These are phyloP conservation scores for Pandion haliaetus DNA, from an alignment of 2,113 vertebrate genomes.

Conservation along the genomic window DNA sequence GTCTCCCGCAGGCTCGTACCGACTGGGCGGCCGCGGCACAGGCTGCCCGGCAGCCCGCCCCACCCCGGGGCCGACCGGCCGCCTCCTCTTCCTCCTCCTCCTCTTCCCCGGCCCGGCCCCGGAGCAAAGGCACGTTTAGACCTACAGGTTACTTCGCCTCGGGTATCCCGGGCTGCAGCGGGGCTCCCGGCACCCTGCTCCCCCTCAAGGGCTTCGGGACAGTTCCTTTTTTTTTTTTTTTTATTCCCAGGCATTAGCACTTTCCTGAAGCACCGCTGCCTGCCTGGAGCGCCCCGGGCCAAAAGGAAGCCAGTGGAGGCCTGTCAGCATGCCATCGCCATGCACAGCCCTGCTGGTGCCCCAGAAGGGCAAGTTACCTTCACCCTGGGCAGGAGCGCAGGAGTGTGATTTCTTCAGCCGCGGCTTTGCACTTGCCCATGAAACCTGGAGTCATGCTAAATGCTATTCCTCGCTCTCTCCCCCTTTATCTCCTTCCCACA, in stretches of 20 bases:
- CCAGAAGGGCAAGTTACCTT: neutral
- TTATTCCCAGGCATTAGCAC: neutral
- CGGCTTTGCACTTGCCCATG: neutral
- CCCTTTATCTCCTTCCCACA: neutral
- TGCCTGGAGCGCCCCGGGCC: neutral
- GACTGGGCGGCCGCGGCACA: neutral
- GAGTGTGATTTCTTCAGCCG: neutral
- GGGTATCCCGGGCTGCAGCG: neutral
- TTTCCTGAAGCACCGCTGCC: neutral
- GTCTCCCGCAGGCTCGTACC: neutral
- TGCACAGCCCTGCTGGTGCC: neutral
- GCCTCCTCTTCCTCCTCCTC: neutral
- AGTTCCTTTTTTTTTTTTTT: no score
- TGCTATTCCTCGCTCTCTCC: neutral
- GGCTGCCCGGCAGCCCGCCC: neutral
- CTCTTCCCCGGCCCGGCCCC: neutral
- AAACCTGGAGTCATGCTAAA: neutral
- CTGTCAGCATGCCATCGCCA: fast-evolving
- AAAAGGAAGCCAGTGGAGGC: neutral
- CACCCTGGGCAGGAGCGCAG: fast-evolving
- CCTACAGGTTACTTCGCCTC: fast-evolving
- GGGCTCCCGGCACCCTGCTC: neutral
- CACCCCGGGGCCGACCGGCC: neutral
- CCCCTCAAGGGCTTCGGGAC: fast-evolving
- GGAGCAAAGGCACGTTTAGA: neutral